Evolutionary conservation across 1,140 invertebrate species (phyloP), one percentile per base, ranked within the genome.

Genomic region (Drusus annulatus): DNA sequence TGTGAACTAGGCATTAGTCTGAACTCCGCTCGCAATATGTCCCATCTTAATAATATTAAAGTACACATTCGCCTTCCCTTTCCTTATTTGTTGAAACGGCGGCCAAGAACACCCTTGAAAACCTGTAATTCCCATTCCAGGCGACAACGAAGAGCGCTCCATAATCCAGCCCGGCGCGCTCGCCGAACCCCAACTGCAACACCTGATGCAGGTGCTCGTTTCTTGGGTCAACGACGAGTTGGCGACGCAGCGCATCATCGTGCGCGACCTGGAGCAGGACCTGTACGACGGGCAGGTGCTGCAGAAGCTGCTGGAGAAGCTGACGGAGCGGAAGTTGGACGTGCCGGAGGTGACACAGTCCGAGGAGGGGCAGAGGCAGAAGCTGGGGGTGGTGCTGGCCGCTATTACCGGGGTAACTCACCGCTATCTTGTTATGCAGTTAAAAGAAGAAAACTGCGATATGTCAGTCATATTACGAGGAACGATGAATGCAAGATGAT

Each of bases 171-270:
- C 95, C 2, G 91, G 93, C 78, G 97, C 96, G 0, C 92, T 95
- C 82, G 94, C 96, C 65, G 96, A 98, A 88, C 93, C 95, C 0
- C 95, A 97, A 88, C 91, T 99, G 0, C 93, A 94, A 79, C 96
- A 98, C 85, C 90, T 99, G 6, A 94, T 97, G 81, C 91, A 91
- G 84, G 94, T 99, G 62, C 89, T 99, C n/a, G 95, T 98, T 80
- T 97, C 99, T 83, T 99, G 98, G 98, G 97, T 99, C 50, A 99
- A 99, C 88, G 97, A 99, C 90, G 98, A 98, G 87, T 88, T 99
- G n/a, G 98, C 98, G 0, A 92, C 95, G 83, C 96, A 99, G 84
- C 92, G 98, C 85, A 99, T 99, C 76, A 99, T 99, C 86, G 98
- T 99, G 0, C 98, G 99, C 88, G 94, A 98, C 85, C 94, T 99